phyloP scores from a whole-genome alignment of 2,888 invertebrate genomes.

The Syrista parreyssii region DNA sequence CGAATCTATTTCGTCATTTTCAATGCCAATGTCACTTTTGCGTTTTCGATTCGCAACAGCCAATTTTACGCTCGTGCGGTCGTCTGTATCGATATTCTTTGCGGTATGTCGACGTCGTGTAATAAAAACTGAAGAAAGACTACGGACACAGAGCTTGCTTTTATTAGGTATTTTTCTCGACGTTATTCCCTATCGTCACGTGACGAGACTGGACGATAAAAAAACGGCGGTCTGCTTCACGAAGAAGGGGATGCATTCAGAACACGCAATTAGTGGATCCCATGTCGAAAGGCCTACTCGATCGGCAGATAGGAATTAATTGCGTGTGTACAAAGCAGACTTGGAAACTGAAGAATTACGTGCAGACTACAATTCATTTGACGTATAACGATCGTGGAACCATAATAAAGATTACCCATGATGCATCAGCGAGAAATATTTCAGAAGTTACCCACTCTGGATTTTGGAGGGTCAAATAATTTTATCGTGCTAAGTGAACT shows the following conservation, averaged over 20 bases:
- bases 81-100: neutral
- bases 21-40: neutral
- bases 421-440: neutral
- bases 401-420: neutral
- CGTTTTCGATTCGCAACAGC: too few relatives aligned
- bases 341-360: neutral
- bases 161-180: neutral
- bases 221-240: neutral
- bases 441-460: neutral
- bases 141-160: neutral
- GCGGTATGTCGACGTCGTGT: neutral
- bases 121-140: neutral
- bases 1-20: too few relatives aligned
- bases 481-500: neutral
- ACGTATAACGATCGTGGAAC: neutral
- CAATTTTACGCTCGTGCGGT: too few relatives aligned
- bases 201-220: neutral
- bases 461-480: neutral
- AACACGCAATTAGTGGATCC: neutral
- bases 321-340: neutral
- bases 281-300: neutral
- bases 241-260: slow-evolving; percentile 7
- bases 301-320: neutral
- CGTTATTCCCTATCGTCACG: neutral
- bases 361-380: neutral